These are phyloP conservation scores for Hippocampus barbouri DNA, from an alignment of 2,113 vertebrate genomes.

Conservation along the genomic window DNA sequence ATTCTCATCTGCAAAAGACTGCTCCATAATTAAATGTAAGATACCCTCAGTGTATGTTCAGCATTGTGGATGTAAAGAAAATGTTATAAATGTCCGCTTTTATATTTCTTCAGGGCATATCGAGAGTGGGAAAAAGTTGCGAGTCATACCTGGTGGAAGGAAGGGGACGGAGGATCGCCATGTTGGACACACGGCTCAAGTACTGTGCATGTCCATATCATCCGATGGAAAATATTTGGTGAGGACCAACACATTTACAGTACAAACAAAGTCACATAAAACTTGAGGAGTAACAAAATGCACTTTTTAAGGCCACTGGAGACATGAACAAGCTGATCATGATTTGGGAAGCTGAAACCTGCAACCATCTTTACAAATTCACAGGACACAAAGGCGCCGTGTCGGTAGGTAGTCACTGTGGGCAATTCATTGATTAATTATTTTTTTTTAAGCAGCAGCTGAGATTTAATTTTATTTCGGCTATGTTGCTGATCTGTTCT, in stretches of 20 bases:
- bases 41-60: background rate
- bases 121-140: constrained; percentile 83
- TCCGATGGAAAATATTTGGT: constrained; percentile 94
- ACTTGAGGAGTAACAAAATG: background rate
- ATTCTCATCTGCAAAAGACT: constrained; percentile 92
- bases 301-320: constrained; percentile 80
- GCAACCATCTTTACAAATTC: constrained; percentile 85
- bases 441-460: too few species aligned
- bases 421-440: background rate
- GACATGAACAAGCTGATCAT: constrained; percentile 91
- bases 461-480: too few species aligned
- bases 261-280: background rate
- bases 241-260: constrained; percentile 1
- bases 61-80: background rate
- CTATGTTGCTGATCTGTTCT: too few species aligned
- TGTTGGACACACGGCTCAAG: constrained; percentile 78
- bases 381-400: constrained; percentile 85
- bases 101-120: constrained; percentile 78
- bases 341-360: constrained; percentile 87
- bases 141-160: constrained; percentile 78
- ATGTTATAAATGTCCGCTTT: background rate
- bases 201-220: constrained; percentile 91
- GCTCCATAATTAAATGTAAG: constrained; percentile 90
- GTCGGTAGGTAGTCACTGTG: constrained; percentile 73
- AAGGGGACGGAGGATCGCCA: constrained; percentile 78